These are phyloP conservation scores for Archilochus colubris DNA, from an alignment of 2,113 vertebrate genomes.

Conservation along the genomic window DNA sequence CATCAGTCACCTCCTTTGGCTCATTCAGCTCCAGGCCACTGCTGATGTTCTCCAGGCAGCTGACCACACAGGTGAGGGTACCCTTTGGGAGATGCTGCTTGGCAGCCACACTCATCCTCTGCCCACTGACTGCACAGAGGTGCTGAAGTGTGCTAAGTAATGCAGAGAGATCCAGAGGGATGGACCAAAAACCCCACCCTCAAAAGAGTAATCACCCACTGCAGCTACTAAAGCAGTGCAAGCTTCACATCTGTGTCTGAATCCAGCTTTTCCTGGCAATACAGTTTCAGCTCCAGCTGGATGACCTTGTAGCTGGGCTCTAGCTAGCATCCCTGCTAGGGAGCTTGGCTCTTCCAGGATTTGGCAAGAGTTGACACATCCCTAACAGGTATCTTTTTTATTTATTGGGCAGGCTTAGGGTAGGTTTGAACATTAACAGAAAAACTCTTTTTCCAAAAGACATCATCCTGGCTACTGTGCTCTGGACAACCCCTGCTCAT, in stretches of 20 bases:
- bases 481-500: background rate
- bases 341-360: background rate
- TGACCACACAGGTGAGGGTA: background rate
- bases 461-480: background rate
- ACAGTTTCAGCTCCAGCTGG: background rate
- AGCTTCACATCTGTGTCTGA: background rate
- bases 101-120: background rate
- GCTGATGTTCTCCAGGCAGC: background rate
- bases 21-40: background rate
- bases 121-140: background rate
- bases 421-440: background rate
- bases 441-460: background rate
- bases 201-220: background rate
- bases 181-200: background rate
- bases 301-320: background rate
- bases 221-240: background rate
- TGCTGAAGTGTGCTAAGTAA: background rate
- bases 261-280: background rate
- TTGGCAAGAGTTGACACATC: background rate
- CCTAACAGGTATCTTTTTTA: background rate
- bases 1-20: background rate
- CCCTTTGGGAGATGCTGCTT: background rate
- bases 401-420: background rate
- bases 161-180: background rate
- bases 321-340: fast-evolving